Base-by-base conservation (phyloP, 2,797 vertebrate genomes). In the Hypotaenidia okinawae region DNA sequence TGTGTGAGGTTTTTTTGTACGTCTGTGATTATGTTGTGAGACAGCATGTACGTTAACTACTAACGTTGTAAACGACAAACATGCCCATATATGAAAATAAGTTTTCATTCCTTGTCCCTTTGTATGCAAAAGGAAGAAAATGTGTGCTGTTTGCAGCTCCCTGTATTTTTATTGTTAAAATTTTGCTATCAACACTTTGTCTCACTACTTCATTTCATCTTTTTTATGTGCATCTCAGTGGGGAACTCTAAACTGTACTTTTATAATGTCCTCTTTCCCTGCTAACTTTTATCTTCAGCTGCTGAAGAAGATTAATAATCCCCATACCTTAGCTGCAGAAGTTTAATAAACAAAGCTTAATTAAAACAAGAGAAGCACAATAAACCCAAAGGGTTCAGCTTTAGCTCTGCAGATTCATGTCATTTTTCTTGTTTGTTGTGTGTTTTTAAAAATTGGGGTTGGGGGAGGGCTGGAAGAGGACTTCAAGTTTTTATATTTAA, bases 401-500 rank as follows among this genome's bases (percentile, higher is more conserved):
- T 93, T 93, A 85, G 47, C 89, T 70, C 77, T 97, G 93, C 80
- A 94, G 90, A 94, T 96, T 93, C 87, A 37, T 96, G 89, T 95
- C 4, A 94, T 93, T 95, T 96, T 96, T 95, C 88, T 96, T 95
- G 45, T 97, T 96, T 88, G 63, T 82, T 96, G 41, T 94, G 51
- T 95, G 82, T 69, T 93, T 89, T 94, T 91, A 79, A 83, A 95
- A 95, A 95, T 16, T 82, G 85, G 66, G 90, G 61, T 89, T 37
- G 21, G 22, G 79, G 62, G 47, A 84, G 68, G 73, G n/a, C 64
- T 93, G 73, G 73, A 89, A 96, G 94, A 96, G 93, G 96, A 96
- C 79, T 97, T 97, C 64, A 95, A 81, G 80, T 95, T 98, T 97
- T 97, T 97, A 95, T 98, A 98, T 98, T 98, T 98, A 99, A 98